A percentile compares a stretch with the other conserved stretches of the same genome.
Evolutionary conservation across 92 coral and sea anemone species (phyloP).

Genomic region (Parazoanthus atlanticus): DNA sequence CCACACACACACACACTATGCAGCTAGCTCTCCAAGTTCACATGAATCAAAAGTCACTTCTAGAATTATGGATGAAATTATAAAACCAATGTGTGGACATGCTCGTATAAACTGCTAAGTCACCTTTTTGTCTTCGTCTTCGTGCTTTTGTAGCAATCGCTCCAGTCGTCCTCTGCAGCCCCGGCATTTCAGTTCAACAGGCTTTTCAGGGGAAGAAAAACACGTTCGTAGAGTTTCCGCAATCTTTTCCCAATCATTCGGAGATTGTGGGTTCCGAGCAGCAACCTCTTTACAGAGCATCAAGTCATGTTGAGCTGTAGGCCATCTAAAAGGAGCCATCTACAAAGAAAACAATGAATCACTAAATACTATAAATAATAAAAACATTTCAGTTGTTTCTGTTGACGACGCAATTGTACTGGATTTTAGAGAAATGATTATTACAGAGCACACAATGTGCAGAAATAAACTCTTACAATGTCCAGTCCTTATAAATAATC

Average conservation of each 20-base stretch:
- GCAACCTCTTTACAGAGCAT: constrained; percentile 45
- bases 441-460: background rate
- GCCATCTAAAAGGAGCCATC: constrained; percentile 77
- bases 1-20: background rate
- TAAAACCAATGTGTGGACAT: too few relatives aligned
- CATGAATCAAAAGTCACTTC: background rate
- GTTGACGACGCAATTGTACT: constrained; percentile 4
- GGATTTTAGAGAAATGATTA: constrained; percentile 2
- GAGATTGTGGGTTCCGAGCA: constrained; percentile 44
- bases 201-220: constrained; percentile 52
- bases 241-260: constrained; percentile 62
- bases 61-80: background rate
- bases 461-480: background rate
- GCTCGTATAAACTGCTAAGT: constrained; percentile 10
- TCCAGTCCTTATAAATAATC: too few relatives aligned
- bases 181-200: constrained; percentile 47
- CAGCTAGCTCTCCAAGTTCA: constrained; percentile 2
- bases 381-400: constrained; percentile 4
- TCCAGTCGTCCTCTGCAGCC: constrained; percentile 69
- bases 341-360: constrained; percentile 36
- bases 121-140: constrained; percentile 61
- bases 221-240: constrained; percentile 50
- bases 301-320: constrained; percentile 47
- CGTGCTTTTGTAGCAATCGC: constrained; percentile 55
- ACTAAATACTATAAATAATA: background rate